These are phyloP conservation scores for Seira ritae DNA, from an alignment of 2,888 invertebrate genomes.

Conservation along the genomic window DNA sequence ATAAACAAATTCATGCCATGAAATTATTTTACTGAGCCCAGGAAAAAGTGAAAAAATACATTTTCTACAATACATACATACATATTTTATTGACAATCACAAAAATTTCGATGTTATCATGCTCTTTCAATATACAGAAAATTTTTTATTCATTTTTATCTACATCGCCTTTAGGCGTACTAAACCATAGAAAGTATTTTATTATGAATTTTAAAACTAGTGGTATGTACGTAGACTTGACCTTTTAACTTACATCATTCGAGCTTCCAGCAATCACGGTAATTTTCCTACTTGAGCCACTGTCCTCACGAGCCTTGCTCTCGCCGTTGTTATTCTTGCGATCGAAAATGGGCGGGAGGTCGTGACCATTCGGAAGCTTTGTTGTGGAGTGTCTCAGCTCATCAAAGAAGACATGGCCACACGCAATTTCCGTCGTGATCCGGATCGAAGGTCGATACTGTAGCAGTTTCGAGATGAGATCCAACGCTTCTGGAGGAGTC, in stretches of 20 bases:
- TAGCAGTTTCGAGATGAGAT: conserved; percentile 80
- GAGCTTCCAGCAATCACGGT: not conserved
- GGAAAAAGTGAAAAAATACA: no score
- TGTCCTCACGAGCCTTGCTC: not conserved
- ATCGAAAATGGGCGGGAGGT: conserved; percentile 97
- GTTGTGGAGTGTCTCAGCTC: conserved; percentile 95
- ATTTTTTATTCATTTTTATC: not conserved
- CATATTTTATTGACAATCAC: not conserved
- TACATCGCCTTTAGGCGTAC: not conserved
- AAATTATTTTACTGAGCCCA: no score
- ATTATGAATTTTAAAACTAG: not conserved
- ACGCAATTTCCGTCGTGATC: conserved; percentile 96
- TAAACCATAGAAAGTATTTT: not conserved
- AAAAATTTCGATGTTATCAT: conserved; percentile 5
- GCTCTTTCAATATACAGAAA: not conserved
- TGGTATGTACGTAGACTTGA: not conserved
- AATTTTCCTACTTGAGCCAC: not conserved
- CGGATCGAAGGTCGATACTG: conserved; percentile 98
- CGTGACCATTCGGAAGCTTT: conserved; percentile 93
- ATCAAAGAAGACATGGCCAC: conserved; percentile 98
- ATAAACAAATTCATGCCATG: no score
- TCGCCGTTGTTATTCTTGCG: conserved; percentile 84
- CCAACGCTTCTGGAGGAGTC: conserved; percentile 99
- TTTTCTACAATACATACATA: no score
- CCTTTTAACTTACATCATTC: not conserved